Conservation (phyloP, 2,113 vertebrate genomes). For the Neomonachus schauinslandi region DNA sequence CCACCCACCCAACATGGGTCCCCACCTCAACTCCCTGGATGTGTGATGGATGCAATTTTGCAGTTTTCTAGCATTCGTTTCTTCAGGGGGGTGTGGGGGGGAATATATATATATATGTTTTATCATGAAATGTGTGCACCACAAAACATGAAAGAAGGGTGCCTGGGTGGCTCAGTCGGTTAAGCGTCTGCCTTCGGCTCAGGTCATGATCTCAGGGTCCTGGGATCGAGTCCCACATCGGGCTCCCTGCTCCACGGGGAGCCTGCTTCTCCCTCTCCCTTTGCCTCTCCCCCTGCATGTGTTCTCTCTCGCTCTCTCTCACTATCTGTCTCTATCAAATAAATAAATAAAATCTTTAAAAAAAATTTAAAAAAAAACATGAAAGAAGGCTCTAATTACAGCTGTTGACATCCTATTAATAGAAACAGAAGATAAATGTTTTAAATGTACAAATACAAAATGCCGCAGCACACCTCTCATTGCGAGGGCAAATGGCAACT, state of each 20-base stretch:
- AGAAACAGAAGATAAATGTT: fast-evolving
- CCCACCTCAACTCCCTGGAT: fast-evolving
- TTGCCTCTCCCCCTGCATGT: no score
- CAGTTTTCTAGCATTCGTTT: neutral
- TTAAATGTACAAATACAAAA: no score
- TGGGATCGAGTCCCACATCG: no score
- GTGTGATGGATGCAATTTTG: fast-evolving
- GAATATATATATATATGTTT: neutral
- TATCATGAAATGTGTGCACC: neutral
- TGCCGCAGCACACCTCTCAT: fast-evolving
- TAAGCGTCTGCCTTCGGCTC: no score
- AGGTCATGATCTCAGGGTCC: no score
- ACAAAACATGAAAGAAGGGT: neutral
- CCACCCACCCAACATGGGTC: fast-evolving
- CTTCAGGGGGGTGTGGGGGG: neutral
- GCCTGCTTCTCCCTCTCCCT: no score
- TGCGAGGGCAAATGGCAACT: fast-evolving
- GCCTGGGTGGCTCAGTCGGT: no score
- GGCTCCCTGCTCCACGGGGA: no score
- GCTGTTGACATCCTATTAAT: fast-evolving
- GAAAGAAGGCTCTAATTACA: neutral
- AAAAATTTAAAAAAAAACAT: no score
- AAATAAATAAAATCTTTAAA: no score
- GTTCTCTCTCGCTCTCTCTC: no score
- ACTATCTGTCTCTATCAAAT: no score